Base-by-base conservation (phyloP, 2,888 invertebrate species). In the Chalcis sispes region DNA sequence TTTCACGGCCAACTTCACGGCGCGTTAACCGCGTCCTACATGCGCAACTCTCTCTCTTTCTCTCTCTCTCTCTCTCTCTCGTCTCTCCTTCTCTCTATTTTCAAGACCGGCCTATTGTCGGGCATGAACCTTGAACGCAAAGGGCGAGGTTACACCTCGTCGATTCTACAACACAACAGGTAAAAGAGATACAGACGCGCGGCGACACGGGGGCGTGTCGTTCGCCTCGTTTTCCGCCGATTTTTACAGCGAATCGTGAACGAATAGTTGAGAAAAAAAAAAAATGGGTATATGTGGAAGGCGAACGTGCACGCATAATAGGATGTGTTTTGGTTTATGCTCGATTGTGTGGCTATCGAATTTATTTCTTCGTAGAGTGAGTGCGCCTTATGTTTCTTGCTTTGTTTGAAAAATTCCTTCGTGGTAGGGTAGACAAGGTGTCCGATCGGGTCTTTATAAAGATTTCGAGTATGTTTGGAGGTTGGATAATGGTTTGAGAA, bases 1-100 rank as follows among this genome's bases (percentile, higher is more conserved):
- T 81, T 81, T 81, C 81, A 81, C 72, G 80, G 81, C 52, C 76
- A 80, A 80, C 80, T 81, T 82, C 79, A 82, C 80, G 83, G 80
- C 74, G 65, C 76, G 80, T 81, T 82, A 80, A 70, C 32, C 32
- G 52, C 54, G 1, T 32, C 25, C 5, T 27, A 32, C 20, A 25
- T n/a, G 25, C 15, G 8, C 20, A n/a, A n/a, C 18, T 29, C 67
- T 29, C 32, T 13, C 18, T 10, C 27, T 25, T 25, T 18, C 13
- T 59, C 58, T n/a, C 18, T 66, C 54, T 18, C 50, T 8, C 15
- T 50, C 46, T 23, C 18, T n/a, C n/a, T n/a, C n/a, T n/a, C n/a
- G n/a, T n/a, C n/a, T n/a, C n/a, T n/a, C n/a, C n/a, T n/a, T n/a
- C n/a, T n/a, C n/a, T n/a, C n/a, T n/a, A n/a, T n/a, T n/a, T n/a